These are phyloP conservation scores for Apeltes quadracus DNA, from an alignment of 2,113 vertebrate genomes.

Conservation along the genomic window DNA sequence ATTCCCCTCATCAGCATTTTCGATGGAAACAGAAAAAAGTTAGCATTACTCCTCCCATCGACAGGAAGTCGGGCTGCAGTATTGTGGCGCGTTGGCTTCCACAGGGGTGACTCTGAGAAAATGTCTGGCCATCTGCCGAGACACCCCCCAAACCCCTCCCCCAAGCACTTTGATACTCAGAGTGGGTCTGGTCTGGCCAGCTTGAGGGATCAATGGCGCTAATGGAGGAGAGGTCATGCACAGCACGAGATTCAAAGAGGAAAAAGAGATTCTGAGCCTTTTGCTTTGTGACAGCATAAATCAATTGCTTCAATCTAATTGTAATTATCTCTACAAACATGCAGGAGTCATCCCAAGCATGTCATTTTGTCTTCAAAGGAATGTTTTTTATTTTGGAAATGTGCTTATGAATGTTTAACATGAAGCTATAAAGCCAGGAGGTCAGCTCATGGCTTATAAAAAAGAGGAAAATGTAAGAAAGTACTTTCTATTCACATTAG, in stretches of 20 bases:
- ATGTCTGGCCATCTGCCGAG: conserved; percentile 66
- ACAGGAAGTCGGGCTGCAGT: conserved; percentile 75
- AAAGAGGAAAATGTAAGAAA: background rate
- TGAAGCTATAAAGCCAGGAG: background rate
- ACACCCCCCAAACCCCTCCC: conserved; percentile 49
- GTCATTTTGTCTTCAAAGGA: background rate
- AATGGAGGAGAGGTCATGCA: conserved; percentile 52
- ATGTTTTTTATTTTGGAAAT: conserved; percentile 7
- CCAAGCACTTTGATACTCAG: conserved; percentile 56
- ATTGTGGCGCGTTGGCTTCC: conserved; percentile 67
- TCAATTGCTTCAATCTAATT: conserved; percentile 34
- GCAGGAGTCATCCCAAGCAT: background rate
- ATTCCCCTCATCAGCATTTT: conserved; percentile 71
- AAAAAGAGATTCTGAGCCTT: conserved; percentile 4
- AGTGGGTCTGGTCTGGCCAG: conserved; percentile 35
- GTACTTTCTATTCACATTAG: background rate
- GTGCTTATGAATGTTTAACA: background rate
- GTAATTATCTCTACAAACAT: conserved; percentile 11
- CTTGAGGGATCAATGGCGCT: conserved; percentile 60
- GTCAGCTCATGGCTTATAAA: background rate
- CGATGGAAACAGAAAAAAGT: conserved; percentile 63
- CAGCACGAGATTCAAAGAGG: conserved; percentile 33
- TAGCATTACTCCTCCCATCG: conserved; percentile 69
- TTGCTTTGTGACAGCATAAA: conserved; percentile 22
- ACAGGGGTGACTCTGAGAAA: conserved; percentile 67